Conservation (phyloP, 1,140 invertebrate species). For the Lepidurus packardi region DNA sequence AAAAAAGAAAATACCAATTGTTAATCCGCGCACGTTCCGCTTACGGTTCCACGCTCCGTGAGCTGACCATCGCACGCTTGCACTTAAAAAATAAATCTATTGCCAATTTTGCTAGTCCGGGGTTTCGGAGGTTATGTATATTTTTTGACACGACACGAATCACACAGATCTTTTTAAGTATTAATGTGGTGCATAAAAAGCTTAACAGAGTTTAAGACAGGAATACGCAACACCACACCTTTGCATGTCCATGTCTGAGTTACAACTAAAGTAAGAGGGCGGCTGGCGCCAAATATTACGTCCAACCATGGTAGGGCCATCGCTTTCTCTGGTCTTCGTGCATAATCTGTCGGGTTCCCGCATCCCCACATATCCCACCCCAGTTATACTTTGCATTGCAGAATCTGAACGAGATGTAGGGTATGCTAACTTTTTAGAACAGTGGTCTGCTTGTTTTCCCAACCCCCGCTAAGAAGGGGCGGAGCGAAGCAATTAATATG, state of each 20-base stretch:
- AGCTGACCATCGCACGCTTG: no score
- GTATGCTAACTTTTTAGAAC: background rate
- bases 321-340: background rate
- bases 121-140: no score
- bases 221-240: background rate
- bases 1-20: background rate
- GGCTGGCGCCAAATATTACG: conserved; percentile 16
- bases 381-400: background rate
- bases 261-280: background rate
- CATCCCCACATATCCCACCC: background rate
- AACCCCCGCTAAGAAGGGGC: background rate
- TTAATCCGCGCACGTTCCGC: background rate
- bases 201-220: background rate
- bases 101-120: no score
- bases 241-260: conserved; percentile 1
- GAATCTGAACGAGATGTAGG: background rate
- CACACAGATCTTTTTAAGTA: background rate
- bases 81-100: no score
- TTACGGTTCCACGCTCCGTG: background rate
- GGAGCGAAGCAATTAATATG: conserved; percentile 6
- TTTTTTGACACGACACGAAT: background rate
- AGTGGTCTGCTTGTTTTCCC: background rate
- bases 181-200: background rate
- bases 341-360: no score
- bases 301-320: background rate